A percentile compares a stretch with the other conserved stretches of the same genome.
These are phyloP conservation scores for Drosophila pseudotakahashii DNA, from an alignment of 2,888 invertebrate species.

Conservation along the genomic window DNA sequence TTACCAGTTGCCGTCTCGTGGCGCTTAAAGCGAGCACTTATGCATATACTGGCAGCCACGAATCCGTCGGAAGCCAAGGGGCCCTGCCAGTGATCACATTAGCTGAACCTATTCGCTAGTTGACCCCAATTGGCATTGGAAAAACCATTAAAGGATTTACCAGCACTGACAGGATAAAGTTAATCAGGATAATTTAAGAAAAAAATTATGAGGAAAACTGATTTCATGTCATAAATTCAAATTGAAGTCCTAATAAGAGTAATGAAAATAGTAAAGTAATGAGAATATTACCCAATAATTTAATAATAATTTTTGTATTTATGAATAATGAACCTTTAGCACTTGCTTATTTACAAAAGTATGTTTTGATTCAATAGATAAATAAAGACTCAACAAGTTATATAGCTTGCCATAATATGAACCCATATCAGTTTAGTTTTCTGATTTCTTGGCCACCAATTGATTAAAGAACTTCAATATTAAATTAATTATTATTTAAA, in stretches of 20 bases:
- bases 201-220: neutral
- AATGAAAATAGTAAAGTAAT: too few relatives aligned
- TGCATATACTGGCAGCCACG: slow-evolving; percentile 15
- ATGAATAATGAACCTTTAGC: too few relatives aligned
- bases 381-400: too few relatives aligned
- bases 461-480: too few relatives aligned
- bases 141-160: slow-evolving; percentile 15
- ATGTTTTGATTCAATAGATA: too few relatives aligned
- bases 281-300: too few relatives aligned
- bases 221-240: neutral
- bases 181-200: slow-evolving; percentile 8
- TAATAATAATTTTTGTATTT: too few relatives aligned
- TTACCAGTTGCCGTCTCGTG: slow-evolving; percentile 30
- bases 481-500: too few relatives aligned
- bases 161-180: slow-evolving; percentile 1
- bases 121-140: slow-evolving; percentile 33
- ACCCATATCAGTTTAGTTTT: too few relatives aligned
- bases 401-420: too few relatives aligned
- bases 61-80: slow-evolving; percentile 11
- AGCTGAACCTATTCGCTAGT: slow-evolving; percentile 20
- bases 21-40: slow-evolving; percentile 33
- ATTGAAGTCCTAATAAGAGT: neutral
- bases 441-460: too few relatives aligned
- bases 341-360: too few relatives aligned
- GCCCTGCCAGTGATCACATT: slow-evolving; percentile 27